Conservation (phyloP, 2,113 vertebrate species). For the Galemys pyrenaicus region DNA sequence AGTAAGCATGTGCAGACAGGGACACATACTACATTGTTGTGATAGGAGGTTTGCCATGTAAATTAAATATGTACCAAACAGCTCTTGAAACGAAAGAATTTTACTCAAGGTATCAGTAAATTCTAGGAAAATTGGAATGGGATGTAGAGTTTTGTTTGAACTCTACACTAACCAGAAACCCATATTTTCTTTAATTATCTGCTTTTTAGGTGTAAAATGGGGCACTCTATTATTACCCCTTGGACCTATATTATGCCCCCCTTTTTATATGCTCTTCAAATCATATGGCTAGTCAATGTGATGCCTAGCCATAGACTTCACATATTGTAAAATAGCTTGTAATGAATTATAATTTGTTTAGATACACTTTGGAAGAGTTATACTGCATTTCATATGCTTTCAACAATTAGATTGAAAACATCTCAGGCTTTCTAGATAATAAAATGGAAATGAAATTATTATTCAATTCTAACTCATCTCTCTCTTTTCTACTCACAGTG, state of each 20-base stretch:
- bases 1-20: background rate
- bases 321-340: background rate
- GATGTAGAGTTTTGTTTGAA: background rate
- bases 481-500: background rate
- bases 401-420: background rate
- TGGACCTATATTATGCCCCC: background rate
- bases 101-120: constrained; percentile 41
- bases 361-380: background rate
- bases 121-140: constrained; percentile 46
- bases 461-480: background rate
- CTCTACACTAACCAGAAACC: background rate
- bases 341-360: background rate
- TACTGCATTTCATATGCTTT: background rate
- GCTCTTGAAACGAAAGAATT: background rate
- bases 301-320: background rate
- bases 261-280: background rate
- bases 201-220: background rate
- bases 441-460: background rate
- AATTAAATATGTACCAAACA: constrained; percentile 20
- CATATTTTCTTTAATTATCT: background rate
- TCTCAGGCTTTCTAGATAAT: background rate
- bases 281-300: background rate
- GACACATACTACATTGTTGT: background rate
- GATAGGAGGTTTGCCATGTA: background rate
- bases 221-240: background rate